phyloP scores from a whole-genome alignment of 2,797 vertebrate genomes.

The Galaxias olidus region DNA sequence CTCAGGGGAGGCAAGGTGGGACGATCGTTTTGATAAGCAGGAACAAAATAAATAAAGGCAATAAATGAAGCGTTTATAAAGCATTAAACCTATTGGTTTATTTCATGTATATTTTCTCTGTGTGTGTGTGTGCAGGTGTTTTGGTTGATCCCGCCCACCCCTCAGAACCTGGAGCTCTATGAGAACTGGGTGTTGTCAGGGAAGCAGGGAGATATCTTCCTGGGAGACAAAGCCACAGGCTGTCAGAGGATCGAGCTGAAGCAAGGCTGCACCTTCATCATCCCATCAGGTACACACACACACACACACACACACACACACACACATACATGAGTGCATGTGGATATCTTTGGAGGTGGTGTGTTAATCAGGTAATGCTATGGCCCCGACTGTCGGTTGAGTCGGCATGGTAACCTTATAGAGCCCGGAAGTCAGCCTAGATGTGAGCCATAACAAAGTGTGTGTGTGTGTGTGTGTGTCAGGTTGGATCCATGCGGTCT shows the following conservation, averaged over 20 bases:
- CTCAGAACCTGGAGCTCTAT: slow-evolving; percentile 94
- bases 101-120: slow-evolving; percentile 27
- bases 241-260: slow-evolving; percentile 95
- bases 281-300: slow-evolving; percentile 85
- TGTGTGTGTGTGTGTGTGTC: slow-evolving; percentile 12
- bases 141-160: slow-evolving; percentile 96
- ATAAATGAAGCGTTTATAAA: too few species aligned
- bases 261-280: slow-evolving; percentile 94
- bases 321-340: neutral
- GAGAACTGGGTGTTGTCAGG: slow-evolving; percentile 98
- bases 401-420: too few species aligned
- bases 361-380: too few species aligned
- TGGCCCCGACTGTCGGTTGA: too few species aligned
- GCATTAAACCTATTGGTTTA: too few species aligned
- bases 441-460: too few species aligned
- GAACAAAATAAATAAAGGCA: too few species aligned
- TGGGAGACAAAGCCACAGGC: slow-evolving; percentile 88
- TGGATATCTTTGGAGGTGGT: too few species aligned
- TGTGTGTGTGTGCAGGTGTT: slow-evolving; percentile 80
- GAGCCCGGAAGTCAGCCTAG: neutral
- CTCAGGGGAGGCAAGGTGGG: slow-evolving; percentile 92
- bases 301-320: neutral
- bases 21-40: too few species aligned
- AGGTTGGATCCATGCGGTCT: slow-evolving; percentile 99
- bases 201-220: slow-evolving; percentile 95